These are phyloP conservation scores for Xiphias gladius DNA, from an alignment of 2,113 vertebrate species.

Conservation along the genomic window DNA sequence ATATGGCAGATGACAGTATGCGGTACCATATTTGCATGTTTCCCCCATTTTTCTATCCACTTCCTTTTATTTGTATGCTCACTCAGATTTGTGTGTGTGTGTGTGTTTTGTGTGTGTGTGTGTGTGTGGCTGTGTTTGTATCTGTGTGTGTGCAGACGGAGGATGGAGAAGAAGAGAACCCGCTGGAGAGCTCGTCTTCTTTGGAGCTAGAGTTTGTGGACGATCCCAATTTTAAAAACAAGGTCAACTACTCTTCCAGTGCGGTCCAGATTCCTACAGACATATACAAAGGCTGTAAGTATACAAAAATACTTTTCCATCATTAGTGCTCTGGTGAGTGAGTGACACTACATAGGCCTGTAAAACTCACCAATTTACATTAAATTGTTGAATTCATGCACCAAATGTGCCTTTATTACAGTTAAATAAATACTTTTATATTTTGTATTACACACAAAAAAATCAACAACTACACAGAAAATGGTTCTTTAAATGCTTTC, in stretches of 20 bases:
- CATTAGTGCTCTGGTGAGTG: not conserved
- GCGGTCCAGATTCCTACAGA: conserved; percentile 99
- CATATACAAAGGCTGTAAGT: conserved; percentile 99
- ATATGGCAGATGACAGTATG: conserved; percentile 29
- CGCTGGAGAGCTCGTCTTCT: conserved; percentile 86
- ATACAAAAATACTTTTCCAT: not conserved
- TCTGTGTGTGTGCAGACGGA: conserved; percentile 85
- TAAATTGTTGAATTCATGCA: conserved; percentile 1
- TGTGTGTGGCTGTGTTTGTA: conserved; percentile 19
- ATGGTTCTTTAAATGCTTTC: not conserved
- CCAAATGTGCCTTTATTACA: not conserved
- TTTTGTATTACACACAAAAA: not conserved
- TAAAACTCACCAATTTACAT: not conserved
- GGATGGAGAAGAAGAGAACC: conserved; percentile 88
- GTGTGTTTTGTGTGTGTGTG: conserved; percentile 38
- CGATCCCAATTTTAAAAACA: conserved; percentile 95
- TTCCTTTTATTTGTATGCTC: conserved; percentile 39
- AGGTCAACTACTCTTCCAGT: conserved; percentile 97
- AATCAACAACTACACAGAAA: not conserved
- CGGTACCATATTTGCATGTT: conserved; percentile 24
- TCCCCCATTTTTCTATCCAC: conserved; percentile 18
- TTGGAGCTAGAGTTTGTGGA: conserved; percentile 94
- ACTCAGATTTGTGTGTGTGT: conserved; percentile 50
- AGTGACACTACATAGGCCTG: not conserved
- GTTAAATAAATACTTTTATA: not conserved